Percentiles rank a stretch among this genome's conserved stretches.
phyloP scores from a whole-genome alignment of 2,888 invertebrate species.

The Pachymerium ferrugineum region DNA sequence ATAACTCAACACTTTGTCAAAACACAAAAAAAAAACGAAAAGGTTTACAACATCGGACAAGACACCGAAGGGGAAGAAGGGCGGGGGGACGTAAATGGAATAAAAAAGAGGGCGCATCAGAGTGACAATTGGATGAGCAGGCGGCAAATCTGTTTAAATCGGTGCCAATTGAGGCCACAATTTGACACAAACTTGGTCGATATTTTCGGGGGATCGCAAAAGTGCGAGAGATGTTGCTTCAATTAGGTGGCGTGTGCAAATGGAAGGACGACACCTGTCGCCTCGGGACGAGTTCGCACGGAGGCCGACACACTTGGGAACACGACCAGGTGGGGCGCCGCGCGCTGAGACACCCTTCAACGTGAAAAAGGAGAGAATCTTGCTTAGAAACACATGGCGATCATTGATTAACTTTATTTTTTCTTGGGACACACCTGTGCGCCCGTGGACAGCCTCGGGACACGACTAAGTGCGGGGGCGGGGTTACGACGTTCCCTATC shows the following conservation, averaged over 20 bases:
- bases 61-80: neutral
- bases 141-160: neutral
- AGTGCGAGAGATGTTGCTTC: neutral
- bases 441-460: neutral
- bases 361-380: neutral
- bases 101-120: too few species aligned
- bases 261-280: slow-evolving; percentile 5
- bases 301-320: slow-evolving; percentile 15
- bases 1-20: neutral
- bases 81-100: neutral
- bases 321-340: neutral
- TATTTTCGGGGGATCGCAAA: neutral
- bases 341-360: neutral
- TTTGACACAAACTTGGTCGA: neutral
- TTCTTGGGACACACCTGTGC: neutral
- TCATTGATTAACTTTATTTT: slow-evolving; percentile 3
- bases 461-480: neutral
- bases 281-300: slow-evolving; percentile 14
- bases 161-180: too few species aligned
- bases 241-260: slow-evolving; percentile 2
- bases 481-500: too few species aligned
- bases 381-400: slow-evolving; percentile 5
- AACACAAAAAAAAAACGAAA: neutral
- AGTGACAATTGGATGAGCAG: neutral
- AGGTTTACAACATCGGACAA: neutral